phyloP scores from a whole-genome alignment of 2,797 vertebrate species.

The Ctenopoma multispine region DNA sequence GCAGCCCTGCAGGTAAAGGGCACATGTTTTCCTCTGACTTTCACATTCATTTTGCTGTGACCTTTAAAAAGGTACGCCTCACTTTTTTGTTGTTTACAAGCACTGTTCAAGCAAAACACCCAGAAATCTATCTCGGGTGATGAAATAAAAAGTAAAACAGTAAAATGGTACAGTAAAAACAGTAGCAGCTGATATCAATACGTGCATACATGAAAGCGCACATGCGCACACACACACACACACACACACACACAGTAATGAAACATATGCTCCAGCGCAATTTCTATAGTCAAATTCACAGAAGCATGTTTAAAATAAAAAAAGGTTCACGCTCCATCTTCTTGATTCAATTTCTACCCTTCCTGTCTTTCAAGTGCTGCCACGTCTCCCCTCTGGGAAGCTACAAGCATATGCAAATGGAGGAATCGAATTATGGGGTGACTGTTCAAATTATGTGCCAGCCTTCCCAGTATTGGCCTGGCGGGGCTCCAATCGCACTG shows the following conservation, averaged over 20 bases:
- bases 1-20: slow-evolving; percentile 41
- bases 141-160: slow-evolving; percentile 29
- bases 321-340: slow-evolving; percentile 30
- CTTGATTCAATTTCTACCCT: slow-evolving; percentile 40
- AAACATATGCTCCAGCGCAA: slow-evolving; percentile 10
- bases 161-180: slow-evolving; percentile 17
- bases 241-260: slow-evolving; percentile 4
- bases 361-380: slow-evolving; percentile 54
- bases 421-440: slow-evolving; percentile 57
- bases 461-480: slow-evolving; percentile 42
- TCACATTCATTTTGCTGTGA: slow-evolving; percentile 53
- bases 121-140: slow-evolving; percentile 8
- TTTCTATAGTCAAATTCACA: slow-evolving; percentile 25
- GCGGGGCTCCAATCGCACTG: slow-evolving; percentile 48
- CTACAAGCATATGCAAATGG: slow-evolving; percentile 53
- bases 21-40: slow-evolving; percentile 36
- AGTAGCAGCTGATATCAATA: slow-evolving; percentile 10
- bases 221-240: too few species aligned
- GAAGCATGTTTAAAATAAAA: slow-evolving; percentile 8
- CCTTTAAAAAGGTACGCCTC: slow-evolving; percentile 59
- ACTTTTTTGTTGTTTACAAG: slow-evolving; percentile 44
- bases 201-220: neutral
- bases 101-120: slow-evolving; percentile 34
- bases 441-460: slow-evolving; percentile 50
- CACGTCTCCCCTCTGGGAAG: slow-evolving; percentile 36